phyloP scores from a whole-genome alignment of 2,797 vertebrate species.

The Pipistrellus pipistrellus region DNA sequence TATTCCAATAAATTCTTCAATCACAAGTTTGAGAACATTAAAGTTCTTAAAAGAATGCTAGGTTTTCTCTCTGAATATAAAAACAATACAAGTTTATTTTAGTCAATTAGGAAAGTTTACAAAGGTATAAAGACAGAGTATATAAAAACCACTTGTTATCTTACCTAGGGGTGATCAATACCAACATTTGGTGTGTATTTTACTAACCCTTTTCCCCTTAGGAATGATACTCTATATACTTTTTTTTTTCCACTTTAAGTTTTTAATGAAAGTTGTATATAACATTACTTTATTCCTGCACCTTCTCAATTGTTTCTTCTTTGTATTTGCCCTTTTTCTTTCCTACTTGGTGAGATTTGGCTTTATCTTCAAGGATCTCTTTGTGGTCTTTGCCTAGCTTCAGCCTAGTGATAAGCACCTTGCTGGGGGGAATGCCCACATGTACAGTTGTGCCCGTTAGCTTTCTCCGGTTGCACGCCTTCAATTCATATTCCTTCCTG shows the following conservation, averaged over 20 bases:
- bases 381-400: no score
- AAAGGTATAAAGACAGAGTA: not conserved
- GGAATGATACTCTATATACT: not conserved
- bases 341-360: no score
- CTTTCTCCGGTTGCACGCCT: no score
- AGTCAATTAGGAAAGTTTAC: conserved; percentile 4
- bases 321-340: no score
- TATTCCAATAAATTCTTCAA: not conserved
- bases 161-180: not conserved
- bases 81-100: conserved; percentile 9
- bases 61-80: not conserved
- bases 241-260: not conserved
- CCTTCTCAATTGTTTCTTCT: no score
- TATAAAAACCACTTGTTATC: conserved; percentile 14
- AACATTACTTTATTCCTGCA: no score
- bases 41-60: not conserved
- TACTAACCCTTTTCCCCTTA: not conserved
- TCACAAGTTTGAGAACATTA: not conserved
- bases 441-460: no score
- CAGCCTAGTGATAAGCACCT: no score
- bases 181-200: not conserved
- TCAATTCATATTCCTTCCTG: no score
- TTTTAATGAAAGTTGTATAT: no score
- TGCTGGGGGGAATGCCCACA: no score
- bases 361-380: no score